phyloP scores from a whole-genome alignment of 1,140 invertebrate species.

The Aradophagus sp. region DNA sequence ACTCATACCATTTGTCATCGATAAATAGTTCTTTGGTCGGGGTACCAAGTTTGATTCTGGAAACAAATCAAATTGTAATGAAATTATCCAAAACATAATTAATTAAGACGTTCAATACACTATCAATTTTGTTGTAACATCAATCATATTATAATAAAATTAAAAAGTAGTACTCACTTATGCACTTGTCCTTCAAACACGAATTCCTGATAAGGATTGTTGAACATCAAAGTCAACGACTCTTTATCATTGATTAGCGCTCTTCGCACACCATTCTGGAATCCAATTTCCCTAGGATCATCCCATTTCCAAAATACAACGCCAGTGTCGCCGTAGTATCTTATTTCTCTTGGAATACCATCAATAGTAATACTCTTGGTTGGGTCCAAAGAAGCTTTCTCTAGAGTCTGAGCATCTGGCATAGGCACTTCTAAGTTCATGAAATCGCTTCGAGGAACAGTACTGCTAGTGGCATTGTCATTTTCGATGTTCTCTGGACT shows the following conservation, averaged over 20 bases:
- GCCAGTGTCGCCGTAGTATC: conserved; percentile 89
- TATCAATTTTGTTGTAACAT: too few species aligned
- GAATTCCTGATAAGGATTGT: conserved; percentile 83
- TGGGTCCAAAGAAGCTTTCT: conserved; percentile 79
- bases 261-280: conserved; percentile 81
- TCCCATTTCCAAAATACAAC: conserved; percentile 89
- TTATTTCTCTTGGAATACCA: conserved; percentile 85
- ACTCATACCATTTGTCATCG: conserved; percentile 89
- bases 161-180: too few species aligned
- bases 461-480: neutral
- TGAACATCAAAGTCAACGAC: conserved; percentile 80
- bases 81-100: conserved; percentile 17
- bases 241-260: conserved; percentile 84
- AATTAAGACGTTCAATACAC: conserved; percentile 2
- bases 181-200: conserved; percentile 82
- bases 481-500: conserved; percentile 7
- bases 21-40: conserved; percentile 94
- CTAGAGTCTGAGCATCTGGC: conserved; percentile 77
- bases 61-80: conserved; percentile 44
- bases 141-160: too few species aligned
- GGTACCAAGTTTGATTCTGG: conserved; percentile 89
- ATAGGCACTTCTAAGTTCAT: conserved; percentile 73
- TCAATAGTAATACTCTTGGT: conserved; percentile 91
- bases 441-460: conserved; percentile 5
- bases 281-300: conserved; percentile 89